Evolutionary conservation across 1,140 invertebrate genomes (phyloP).

Genomic region (Tyrophagus putrescentiae): DNA sequence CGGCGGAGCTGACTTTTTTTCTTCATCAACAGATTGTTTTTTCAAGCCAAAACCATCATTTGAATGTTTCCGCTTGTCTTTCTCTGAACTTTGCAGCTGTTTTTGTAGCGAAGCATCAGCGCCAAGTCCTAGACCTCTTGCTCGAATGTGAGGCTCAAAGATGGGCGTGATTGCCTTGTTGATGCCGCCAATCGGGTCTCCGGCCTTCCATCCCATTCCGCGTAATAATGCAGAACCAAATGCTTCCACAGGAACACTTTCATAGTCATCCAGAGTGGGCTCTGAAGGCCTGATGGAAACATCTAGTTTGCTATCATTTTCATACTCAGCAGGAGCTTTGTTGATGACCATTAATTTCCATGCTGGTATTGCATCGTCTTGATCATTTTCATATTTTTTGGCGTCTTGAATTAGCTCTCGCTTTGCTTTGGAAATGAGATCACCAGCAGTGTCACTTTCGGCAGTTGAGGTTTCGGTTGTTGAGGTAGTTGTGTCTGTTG

Average conservation of each 20-base stretch:
- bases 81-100: conserved; percentile 29
- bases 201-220: conserved; percentile 81
- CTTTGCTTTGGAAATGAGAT: conserved; percentile 31
- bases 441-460: conserved; percentile 23
- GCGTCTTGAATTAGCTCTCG: conserved; percentile 34
- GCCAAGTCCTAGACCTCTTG: conserved; percentile 79
- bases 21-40: background rate
- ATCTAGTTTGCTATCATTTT: conserved; percentile 38
- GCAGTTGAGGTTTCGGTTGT: conserved; percentile 25
- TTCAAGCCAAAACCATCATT: background rate
- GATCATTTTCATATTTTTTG: conserved; percentile 29
- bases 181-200: conserved; percentile 20
- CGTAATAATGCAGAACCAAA: conserved; percentile 81
- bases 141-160: conserved; percentile 46
- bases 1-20: background rate
- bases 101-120: conserved; percentile 51
- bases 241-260: conserved; percentile 64
- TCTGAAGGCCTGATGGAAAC: conserved; percentile 36
- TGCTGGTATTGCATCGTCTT: conserved; percentile 34
- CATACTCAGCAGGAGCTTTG: conserved; percentile 37
- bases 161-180: conserved; percentile 34
- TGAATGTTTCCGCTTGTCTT: conserved; percentile 38
- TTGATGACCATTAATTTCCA: conserved; percentile 33
- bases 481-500: too few species aligned
- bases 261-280: conserved; percentile 63